Percentiles rank a stretch among this genome's conserved stretches.
Conservation (phyloP, 2,113 vertebrate species). For the Zapornia atra region DNA sequence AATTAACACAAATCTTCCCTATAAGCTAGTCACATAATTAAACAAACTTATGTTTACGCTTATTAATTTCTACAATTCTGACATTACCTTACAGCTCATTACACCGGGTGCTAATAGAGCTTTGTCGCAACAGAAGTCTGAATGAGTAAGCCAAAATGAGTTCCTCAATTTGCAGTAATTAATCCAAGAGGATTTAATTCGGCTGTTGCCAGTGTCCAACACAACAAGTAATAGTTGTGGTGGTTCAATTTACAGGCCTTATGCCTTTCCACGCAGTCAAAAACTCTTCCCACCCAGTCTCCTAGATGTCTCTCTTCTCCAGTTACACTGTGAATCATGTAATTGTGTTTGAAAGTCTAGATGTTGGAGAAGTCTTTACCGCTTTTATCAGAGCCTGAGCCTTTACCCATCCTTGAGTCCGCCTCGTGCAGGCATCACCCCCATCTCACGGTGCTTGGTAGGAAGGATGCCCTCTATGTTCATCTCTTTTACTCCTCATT, state of each 20-base stretch:
- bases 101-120: background rate
- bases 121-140: background rate
- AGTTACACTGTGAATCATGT: background rate
- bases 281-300: background rate
- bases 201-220: background rate
- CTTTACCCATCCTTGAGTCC: background rate
- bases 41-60: background rate
- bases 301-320: background rate
- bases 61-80: slow-evolving; percentile 1
- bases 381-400: background rate
- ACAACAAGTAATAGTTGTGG: background rate
- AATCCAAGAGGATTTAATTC: slow-evolving; percentile 28
- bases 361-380: background rate
- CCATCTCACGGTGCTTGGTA: background rate
- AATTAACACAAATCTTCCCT: background rate
- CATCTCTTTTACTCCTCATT: background rate
- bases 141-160: slow-evolving; percentile 16
- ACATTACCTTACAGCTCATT: background rate
- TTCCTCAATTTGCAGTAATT: slow-evolving; percentile 29
- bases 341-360: background rate
- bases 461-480: background rate
- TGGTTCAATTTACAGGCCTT: background rate
- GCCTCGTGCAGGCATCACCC: background rate
- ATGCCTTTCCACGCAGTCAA: background rate
- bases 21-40: background rate